A percentile compares a stretch with the other conserved stretches of the same genome.
These are phyloP conservation scores for Prosopocoilus inquinatus DNA, from an alignment of 2,888 invertebrate genomes.

Conservation along the genomic window DNA sequence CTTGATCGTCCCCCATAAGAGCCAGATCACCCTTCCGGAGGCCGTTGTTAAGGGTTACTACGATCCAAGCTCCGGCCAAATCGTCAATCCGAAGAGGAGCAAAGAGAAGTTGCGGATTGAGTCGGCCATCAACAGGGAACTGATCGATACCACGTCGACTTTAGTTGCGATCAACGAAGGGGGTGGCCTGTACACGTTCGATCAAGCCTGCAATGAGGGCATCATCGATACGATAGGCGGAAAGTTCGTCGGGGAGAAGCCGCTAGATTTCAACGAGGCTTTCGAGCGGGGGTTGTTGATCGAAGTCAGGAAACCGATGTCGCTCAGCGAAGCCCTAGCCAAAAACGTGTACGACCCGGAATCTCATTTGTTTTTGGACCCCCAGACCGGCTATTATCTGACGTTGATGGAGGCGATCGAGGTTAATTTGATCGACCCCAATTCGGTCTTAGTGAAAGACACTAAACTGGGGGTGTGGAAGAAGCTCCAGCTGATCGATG, in stretches of 20 bases:
- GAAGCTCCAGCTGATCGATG: constrained; percentile 75
- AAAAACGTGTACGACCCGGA: constrained; percentile 78
- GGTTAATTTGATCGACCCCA: constrained; percentile 76
- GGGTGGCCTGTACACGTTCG: constrained; percentile 69
- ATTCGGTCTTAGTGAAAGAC: constrained; percentile 80
- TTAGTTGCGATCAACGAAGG: constrained; percentile 79
- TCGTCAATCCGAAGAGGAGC: constrained; percentile 75
- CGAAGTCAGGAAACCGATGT: constrained; percentile 78
- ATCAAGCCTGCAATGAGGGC: constrained; percentile 75
- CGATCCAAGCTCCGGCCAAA: constrained; percentile 79
- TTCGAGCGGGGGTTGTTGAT: constrained; percentile 79
- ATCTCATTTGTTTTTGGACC: constrained; percentile 81
- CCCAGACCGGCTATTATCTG: constrained; percentile 72
- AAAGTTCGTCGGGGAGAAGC: constrained; percentile 59
- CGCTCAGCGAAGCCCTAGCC: constrained; percentile 76
- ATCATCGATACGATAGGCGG: constrained; percentile 76
- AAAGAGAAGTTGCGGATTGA: constrained; percentile 77
- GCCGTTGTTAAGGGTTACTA: constrained; percentile 91
- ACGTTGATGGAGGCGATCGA: constrained; percentile 81
- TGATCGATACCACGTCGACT: constrained; percentile 83
- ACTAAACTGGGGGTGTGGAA: constrained; percentile 73
- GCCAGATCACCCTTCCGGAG: constrained; percentile 80
- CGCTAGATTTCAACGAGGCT: constrained; percentile 79
- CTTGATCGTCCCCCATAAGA: constrained; percentile 76
- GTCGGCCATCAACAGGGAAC: constrained; percentile 79